Percentiles rank a stretch among this genome's conserved stretches.
These are phyloP conservation scores for Microplitis deprimator DNA, from an alignment of 2,888 invertebrate genomes.

Conservation along the genomic window DNA sequence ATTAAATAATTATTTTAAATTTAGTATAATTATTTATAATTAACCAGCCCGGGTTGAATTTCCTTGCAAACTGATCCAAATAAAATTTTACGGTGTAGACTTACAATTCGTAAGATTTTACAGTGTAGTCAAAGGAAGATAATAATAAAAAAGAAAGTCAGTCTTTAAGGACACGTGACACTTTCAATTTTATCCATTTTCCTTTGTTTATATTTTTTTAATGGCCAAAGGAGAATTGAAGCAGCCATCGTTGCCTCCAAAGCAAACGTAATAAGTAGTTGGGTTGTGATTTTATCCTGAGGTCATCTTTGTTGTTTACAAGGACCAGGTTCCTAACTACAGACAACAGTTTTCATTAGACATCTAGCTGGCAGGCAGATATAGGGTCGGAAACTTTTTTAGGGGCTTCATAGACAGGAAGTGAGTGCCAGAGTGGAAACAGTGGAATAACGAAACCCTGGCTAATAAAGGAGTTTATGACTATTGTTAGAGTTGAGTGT, in stretches of 20 bases:
- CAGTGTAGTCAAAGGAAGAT: too few relatives aligned
- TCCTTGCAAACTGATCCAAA: too few relatives aligned
- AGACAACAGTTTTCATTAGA: background rate
- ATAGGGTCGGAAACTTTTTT: background rate
- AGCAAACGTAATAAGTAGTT: background rate
- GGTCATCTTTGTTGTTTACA: background rate
- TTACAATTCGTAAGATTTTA: too few relatives aligned
- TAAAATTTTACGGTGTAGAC: too few relatives aligned
- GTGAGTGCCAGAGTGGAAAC: background rate
- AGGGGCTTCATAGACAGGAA: background rate
- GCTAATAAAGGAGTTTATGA: conserved; percentile 37
- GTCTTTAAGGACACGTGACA: too few relatives aligned
- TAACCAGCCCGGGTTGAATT: too few relatives aligned
- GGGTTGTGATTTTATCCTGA: background rate
- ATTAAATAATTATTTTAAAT: background rate
- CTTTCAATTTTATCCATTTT: too few relatives aligned
- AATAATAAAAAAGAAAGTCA: too few relatives aligned
- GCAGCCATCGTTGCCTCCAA: background rate
- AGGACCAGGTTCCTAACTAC: too few relatives aligned
- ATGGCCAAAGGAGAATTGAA: too few relatives aligned
- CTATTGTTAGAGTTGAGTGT: background rate
- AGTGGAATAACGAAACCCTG: conserved; percentile 37
- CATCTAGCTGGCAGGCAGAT: background rate
- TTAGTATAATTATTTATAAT: too few relatives aligned
- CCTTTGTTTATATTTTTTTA: too few relatives aligned